Evolutionary conservation across 2,113 vertebrate species (phyloP).

Genomic region (Baryphthengus martii): DNA sequence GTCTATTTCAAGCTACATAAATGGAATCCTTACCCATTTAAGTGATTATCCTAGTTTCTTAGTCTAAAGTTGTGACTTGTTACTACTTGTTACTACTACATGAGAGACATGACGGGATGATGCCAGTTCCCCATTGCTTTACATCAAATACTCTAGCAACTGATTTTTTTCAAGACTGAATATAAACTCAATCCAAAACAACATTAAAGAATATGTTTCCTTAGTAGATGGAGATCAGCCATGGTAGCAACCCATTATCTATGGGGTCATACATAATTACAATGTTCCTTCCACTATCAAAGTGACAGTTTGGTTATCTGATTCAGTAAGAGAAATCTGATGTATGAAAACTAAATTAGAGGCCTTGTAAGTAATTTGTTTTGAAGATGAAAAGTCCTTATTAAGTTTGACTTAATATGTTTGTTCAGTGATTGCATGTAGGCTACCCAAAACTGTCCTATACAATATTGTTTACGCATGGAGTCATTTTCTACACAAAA

Average conservation of each 20-base stretch:
- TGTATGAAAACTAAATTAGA: not conserved
- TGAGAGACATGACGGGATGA: not conserved
- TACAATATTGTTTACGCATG: rapidly evolving
- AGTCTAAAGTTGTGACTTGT: not conserved
- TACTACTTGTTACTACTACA: not conserved
- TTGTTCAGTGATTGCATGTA: not conserved
- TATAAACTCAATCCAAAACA: not conserved
- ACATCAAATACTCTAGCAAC: not conserved
- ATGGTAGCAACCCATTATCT: not conserved
- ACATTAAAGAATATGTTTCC: not conserved
- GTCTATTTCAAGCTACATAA: not conserved
- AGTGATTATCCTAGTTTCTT: not conserved
- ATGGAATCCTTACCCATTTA: not conserved
- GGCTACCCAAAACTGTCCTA: not conserved
- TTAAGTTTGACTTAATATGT: not conserved
- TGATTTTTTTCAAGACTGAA: not conserved
- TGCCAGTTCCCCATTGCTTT: not conserved
- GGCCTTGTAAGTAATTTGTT: not conserved
- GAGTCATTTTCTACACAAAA: not conserved
- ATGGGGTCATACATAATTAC: not conserved
- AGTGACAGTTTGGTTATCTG: not conserved
- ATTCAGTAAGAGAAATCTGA: not conserved
- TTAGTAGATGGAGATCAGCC: not conserved
- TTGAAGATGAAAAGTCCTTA: not conserved
- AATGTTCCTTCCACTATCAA: not conserved